Evolutionary conservation across 2,113 vertebrate genomes (phyloP).

Genomic region (Myotis lucifugus): DNA sequence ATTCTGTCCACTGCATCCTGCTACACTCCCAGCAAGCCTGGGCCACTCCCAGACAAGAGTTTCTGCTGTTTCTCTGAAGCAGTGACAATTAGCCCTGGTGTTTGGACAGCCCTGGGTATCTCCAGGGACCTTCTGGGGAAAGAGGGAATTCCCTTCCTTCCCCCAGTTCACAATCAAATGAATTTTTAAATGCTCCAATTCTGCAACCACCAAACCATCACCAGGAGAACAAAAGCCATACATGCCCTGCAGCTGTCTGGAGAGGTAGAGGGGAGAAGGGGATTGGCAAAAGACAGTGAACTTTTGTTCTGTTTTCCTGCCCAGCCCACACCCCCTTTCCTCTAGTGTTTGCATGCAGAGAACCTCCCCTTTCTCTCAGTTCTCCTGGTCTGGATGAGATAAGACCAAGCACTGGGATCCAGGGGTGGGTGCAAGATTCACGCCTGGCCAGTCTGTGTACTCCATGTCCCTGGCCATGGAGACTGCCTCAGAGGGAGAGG

Average conservation of each 20-base stretch:
- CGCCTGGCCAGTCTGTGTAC: not conserved
- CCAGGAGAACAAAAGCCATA: not conserved
- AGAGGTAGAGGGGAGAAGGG: not conserved
- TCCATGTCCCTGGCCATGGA: not conserved
- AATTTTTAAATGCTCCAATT: conserved; percentile 18
- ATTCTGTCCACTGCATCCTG: not conserved
- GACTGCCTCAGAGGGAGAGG: too few species aligned
- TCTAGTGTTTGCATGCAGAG: not conserved
- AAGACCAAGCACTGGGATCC: not conserved
- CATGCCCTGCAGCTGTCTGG: not conserved
- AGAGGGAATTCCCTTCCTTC: not conserved
- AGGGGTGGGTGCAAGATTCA: not conserved
- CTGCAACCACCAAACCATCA: not conserved
- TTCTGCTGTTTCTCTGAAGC: conserved; percentile 11
- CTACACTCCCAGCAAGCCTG: not conserved
- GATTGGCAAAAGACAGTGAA: not conserved
- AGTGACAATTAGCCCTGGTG: not conserved
- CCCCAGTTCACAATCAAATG: not conserved
- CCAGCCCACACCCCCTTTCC: not conserved
- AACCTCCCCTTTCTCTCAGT: not conserved
- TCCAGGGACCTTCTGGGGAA: not conserved
- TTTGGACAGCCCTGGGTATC: not conserved
- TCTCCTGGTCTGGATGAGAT: not conserved
- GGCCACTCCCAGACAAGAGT: not conserved
- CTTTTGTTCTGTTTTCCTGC: not conserved